These are phyloP conservation scores for Aphaenogaster floridana DNA, from an alignment of 1,140 invertebrate species.

Conservation along the genomic window DNA sequence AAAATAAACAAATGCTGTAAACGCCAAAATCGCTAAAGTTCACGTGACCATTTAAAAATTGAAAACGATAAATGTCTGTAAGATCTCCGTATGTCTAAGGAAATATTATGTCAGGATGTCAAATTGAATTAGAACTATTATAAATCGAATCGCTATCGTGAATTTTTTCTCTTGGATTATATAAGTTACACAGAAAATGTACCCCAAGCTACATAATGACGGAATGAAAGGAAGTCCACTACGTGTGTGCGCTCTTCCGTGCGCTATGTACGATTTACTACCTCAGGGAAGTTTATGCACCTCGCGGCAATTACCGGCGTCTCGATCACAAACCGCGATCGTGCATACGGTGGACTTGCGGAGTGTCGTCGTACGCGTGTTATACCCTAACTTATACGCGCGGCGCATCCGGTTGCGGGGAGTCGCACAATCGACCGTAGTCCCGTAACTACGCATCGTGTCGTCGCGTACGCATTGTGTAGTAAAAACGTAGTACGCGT, in stretches of 20 bases:
- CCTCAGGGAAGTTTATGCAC: neutral
- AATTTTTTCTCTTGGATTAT: neutral
- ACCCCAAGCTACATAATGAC: too few species aligned
- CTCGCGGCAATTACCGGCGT: neutral
- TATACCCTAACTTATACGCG: slow-evolving; percentile 22
- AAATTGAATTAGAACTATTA: neutral
- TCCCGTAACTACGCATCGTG: slow-evolving; percentile 59
- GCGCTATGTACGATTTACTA: neutral
- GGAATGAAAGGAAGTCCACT: neutral
- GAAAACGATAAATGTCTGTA: neutral
- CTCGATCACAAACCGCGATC: neutral
- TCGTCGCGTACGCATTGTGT: slow-evolving; percentile 58
- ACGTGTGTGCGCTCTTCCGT: neutral
- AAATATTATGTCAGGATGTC: neutral
- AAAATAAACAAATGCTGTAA: neutral
- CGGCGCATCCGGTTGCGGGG: slow-evolving; percentile 70
- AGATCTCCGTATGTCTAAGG: neutral
- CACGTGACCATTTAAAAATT: neutral
- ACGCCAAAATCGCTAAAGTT: neutral
- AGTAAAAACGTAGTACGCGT: slow-evolving; percentile 71
- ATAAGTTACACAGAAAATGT: neutral
- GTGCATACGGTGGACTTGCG: slow-evolving; percentile 13
- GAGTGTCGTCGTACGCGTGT: slow-evolving; percentile 11
- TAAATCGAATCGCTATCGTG: neutral
- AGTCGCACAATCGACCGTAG: slow-evolving; percentile 43